Conservation (phyloP, 2,888 invertebrate species). For the Drosophila dives region DNA sequence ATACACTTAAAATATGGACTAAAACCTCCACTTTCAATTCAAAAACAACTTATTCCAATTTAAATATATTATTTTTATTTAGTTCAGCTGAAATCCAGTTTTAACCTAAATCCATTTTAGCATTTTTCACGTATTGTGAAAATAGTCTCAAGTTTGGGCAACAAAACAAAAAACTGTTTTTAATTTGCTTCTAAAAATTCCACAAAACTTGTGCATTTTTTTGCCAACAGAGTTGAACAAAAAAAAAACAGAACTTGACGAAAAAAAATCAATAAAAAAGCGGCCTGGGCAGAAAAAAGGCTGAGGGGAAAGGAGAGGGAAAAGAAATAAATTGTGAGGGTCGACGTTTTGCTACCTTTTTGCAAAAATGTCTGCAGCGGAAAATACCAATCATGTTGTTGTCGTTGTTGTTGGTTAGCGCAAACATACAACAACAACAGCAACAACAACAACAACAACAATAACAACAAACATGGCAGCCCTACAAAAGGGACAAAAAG, state of each 20-base stretch:
- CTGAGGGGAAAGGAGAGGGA: constrained; percentile 14
- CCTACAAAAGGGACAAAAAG: constrained; percentile 52
- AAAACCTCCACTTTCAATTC: neutral
- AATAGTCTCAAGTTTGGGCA: neutral
- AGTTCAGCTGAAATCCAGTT: neutral
- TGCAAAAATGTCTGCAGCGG: constrained; percentile 78
- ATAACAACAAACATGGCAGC: constrained; percentile 36
- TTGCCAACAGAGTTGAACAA: constrained; percentile 14
- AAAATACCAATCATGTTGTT: constrained; percentile 79
- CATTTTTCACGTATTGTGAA: neutral
- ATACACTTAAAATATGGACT: neutral
- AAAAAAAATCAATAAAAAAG: constrained; percentile 64
- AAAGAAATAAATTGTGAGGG: constrained; percentile 57
- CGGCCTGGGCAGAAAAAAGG: constrained; percentile 34
- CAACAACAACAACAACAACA: constrained; percentile 22
- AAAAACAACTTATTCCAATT: neutral
- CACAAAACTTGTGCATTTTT: constrained; percentile 27
- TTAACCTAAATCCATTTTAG: neutral
- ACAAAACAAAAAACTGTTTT: constrained; percentile 5
- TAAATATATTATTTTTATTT: neutral
- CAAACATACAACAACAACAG: constrained; percentile 42
- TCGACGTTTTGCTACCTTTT: constrained; percentile 49
- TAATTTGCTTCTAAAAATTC: constrained; percentile 7
- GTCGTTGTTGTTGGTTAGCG: constrained; percentile 62
- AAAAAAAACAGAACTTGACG: constrained; percentile 17